Evolutionary conservation across 2,888 invertebrate genomes (phyloP).

Genomic region (Noctua comes): DNA sequence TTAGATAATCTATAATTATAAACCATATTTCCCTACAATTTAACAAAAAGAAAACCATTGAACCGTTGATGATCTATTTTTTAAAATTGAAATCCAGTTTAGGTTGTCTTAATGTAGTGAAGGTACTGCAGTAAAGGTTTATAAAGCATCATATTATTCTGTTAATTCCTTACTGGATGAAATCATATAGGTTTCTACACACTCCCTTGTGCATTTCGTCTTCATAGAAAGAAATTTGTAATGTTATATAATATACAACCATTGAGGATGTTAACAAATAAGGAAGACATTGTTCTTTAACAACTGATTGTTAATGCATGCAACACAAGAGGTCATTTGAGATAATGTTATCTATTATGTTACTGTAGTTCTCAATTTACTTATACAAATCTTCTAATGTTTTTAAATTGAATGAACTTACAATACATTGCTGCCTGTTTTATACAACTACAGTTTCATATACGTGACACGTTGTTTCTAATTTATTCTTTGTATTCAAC

Average conservation of each 20-base stretch:
- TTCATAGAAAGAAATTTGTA: not conserved
- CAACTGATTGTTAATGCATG: conserved; percentile 28
- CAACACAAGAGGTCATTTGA: conserved; percentile 39
- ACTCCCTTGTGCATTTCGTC: not conserved
- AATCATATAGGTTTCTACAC: not conserved
- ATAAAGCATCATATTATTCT: not conserved
- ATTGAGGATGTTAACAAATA: conserved; percentile 10
- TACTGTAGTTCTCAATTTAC: conserved; percentile 23
- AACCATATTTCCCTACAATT: not conserved
- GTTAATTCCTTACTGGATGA: not conserved
- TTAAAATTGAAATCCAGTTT: not conserved
- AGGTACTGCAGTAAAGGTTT: no score
- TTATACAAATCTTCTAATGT: conserved; percentile 12
- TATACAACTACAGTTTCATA: not conserved
- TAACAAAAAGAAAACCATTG: not conserved
- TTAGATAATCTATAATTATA: not conserved
- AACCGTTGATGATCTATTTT: not conserved
- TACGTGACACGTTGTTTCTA: conserved; percentile 27
- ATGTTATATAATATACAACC: not conserved
- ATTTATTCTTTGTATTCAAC: conserved; percentile 15
- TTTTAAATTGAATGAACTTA: conserved; percentile 19
- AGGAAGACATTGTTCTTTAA: conserved; percentile 24
- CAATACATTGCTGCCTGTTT: not conserved
- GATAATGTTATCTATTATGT: conserved; percentile 48
- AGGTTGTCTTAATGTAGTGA: not conserved